Conservation (phyloP, 2,888 invertebrate species). For the Ophonus ardosiacus region DNA sequence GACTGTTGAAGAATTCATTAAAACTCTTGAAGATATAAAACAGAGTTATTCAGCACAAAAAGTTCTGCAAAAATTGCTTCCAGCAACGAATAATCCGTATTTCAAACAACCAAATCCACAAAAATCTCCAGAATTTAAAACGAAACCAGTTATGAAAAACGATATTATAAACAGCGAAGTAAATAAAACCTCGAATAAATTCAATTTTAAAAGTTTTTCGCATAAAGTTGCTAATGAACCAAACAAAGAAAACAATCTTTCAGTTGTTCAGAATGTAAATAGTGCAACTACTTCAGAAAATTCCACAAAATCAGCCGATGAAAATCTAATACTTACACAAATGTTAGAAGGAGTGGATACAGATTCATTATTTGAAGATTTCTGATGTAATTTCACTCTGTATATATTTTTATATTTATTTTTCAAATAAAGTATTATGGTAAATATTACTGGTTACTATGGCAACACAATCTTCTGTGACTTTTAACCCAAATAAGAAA, state of each 20-base stretch:
- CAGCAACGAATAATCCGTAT: slow-evolving; percentile 21
- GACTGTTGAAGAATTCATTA: slow-evolving; percentile 50
- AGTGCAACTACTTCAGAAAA: neutral
- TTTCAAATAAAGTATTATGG: slow-evolving; percentile 19
- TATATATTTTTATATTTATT: slow-evolving; percentile 41
- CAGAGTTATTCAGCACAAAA: slow-evolving; percentile 6
- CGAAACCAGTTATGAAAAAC: slow-evolving; percentile 25
- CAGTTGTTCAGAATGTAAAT: neutral
- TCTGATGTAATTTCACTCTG: slow-evolving; percentile 65
- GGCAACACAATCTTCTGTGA: neutral
- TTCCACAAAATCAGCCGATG: slow-evolving; percentile 65
- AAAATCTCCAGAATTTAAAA: slow-evolving; percentile 2
- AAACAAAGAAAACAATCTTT: slow-evolving; percentile 10
- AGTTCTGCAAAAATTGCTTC: slow-evolving; percentile 13
- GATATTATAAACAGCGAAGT: neutral
- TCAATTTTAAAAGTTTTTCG: slow-evolving; percentile 12
- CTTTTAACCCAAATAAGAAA: neutral
- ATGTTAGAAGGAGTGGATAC: slow-evolving; percentile 70
- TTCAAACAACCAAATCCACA: slow-evolving; percentile 11
- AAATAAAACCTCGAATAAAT: slow-evolving; percentile 22
- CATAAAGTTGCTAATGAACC: neutral
- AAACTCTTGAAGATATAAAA: slow-evolving; percentile 55
- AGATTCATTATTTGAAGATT: slow-evolving; percentile 70
- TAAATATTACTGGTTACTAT: slow-evolving; percentile 4
- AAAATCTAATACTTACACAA: slow-evolving; percentile 69